Conservation (phyloP, 2,888 invertebrate species). For the Eretmocerus hayati region DNA sequence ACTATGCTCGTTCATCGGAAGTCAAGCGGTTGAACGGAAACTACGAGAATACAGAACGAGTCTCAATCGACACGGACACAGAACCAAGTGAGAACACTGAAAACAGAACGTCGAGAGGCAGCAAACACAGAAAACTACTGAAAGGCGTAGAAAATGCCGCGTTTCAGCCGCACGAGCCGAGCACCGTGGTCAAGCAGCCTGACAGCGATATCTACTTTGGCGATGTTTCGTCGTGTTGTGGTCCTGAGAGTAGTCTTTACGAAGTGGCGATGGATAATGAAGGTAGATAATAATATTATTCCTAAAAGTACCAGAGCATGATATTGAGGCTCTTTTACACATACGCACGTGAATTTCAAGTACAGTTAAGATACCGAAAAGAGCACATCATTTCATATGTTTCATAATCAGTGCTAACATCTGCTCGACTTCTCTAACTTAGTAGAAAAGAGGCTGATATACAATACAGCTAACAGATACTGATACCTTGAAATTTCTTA, state of each 20-base stretch:
- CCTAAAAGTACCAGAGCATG: too few relatives aligned
- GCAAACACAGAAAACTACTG: conserved; percentile 49
- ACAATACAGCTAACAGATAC: too few relatives aligned
- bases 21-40: conserved; percentile 38
- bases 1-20: conserved; percentile 31
- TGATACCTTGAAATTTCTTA: too few relatives aligned
- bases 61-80: conserved; percentile 26
- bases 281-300: too few relatives aligned
- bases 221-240: conserved; percentile 77
- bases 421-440: too few relatives aligned
- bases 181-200: conserved; percentile 50
- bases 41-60: conserved; percentile 43
- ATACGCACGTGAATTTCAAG: too few relatives aligned
- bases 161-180: conserved; percentile 58
- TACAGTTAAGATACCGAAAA: too few relatives aligned
- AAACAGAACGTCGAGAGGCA: conserved; percentile 5
- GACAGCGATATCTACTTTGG: conserved; percentile 83
- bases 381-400: too few relatives aligned
- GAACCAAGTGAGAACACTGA: conserved; percentile 11
- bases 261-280: conserved; percentile 53
- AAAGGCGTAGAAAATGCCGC: conserved; percentile 72
- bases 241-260: conserved; percentile 54
- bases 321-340: too few relatives aligned
- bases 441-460: too few relatives aligned
- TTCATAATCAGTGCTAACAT: too few relatives aligned